Percentiles rank a stretch among this genome's conserved stretches.
Evolutionary conservation across 2,113 vertebrate genomes (phyloP).

Genomic region (Trematocara marginatum): DNA sequence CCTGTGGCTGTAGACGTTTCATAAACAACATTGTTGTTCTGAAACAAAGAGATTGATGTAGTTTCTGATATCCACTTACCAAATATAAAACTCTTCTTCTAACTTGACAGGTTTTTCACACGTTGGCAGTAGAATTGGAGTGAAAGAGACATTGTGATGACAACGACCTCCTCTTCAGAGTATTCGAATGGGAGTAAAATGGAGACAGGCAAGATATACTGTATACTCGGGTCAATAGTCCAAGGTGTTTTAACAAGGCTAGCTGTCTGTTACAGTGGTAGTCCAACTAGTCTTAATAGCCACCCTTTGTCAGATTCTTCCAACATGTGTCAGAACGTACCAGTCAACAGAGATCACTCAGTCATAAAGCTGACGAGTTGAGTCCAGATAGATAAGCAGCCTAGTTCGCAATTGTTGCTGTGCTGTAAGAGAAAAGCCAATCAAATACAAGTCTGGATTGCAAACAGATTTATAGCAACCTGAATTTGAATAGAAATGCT

Average conservation of each 20-base stretch:
- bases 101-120: background rate
- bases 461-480: background rate
- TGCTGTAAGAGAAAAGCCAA: background rate
- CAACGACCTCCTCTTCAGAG: background rate
- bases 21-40: background rate
- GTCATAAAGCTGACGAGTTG: background rate
- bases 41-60: background rate
- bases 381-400: background rate
- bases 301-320: slow-evolving; percentile 39
- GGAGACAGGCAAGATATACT: slow-evolving; percentile 6
- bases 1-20: background rate
- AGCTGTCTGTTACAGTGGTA: slow-evolving; percentile 40
- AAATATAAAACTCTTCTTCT: background rate
- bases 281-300: slow-evolving; percentile 39
- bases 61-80: background rate
- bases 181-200: background rate
- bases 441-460: background rate
- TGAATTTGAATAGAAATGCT: background rate
- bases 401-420: background rate
- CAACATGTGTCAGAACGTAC: slow-evolving; percentile 16
- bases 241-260: slow-evolving; percentile 43
- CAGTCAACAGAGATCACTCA: slow-evolving; percentile 6
- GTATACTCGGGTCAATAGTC: slow-evolving; percentile 11
- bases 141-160: background rate
- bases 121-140: background rate